Percentiles rank a stretch among this genome's conserved stretches.
Evolutionary conservation across 2,888 invertebrate species (phyloP).

Genomic region (Taenaris catops): DNA sequence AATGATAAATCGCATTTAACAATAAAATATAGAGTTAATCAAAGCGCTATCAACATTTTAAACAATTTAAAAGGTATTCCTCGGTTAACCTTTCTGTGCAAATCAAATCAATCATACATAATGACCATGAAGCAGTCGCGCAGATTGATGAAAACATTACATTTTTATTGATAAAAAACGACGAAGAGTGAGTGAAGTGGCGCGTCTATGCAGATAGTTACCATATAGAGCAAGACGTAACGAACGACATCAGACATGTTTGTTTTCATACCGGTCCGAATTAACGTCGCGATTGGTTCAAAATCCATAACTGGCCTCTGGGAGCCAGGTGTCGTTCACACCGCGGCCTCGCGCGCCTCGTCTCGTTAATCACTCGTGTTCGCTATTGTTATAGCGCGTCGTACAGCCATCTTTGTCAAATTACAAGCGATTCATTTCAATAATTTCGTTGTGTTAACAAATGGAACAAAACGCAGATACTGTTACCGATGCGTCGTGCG

Average conservation of each 20-base stretch:
- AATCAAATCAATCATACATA: constrained; percentile 18
- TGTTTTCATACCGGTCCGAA: constrained; percentile 78
- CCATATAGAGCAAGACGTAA: constrained; percentile 50
- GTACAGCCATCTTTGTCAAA: constrained; percentile 79
- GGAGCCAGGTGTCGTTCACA: constrained; percentile 81
- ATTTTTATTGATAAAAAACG: constrained; percentile 52
- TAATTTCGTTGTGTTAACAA: constrained; percentile 55
- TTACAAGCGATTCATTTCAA: constrained; percentile 67
- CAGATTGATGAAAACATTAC: constrained; percentile 39
- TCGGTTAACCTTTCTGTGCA: constrained; percentile 4
- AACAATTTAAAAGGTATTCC: background rate
- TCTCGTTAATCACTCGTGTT: constrained; percentile 78
- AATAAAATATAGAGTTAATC: no score
- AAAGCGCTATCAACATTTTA: no score
- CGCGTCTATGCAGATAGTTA: constrained; percentile 44
- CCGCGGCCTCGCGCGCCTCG: constrained; percentile 78
- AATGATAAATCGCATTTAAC: no score
- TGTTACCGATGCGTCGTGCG: constrained; percentile 51
- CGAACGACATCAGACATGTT: constrained; percentile 61
- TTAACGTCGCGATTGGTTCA: constrained; percentile 79
- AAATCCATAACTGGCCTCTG: constrained; percentile 79
- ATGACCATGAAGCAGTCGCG: constrained; percentile 29
- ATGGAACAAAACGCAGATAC: constrained; percentile 55
- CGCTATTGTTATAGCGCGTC: constrained; percentile 75
- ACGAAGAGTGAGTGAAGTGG: constrained; percentile 48